Evolutionary conservation across 2,888 invertebrate species (phyloP).

Genomic region (Scaptomyza caliginosa): DNA sequence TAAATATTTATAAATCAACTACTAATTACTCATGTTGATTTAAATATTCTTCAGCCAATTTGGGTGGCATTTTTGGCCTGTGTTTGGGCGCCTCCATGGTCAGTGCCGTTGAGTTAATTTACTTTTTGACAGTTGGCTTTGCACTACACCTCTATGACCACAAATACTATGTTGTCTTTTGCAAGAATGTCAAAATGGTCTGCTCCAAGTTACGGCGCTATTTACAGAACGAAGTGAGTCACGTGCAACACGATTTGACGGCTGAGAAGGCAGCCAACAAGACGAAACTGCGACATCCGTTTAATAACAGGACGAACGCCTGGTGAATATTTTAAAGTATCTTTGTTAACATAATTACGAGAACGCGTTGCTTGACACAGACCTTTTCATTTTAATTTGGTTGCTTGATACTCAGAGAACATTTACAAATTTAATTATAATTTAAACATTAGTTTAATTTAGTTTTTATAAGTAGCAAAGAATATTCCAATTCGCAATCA

Average conservation of each 20-base stretch:
- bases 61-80: constrained; percentile 85
- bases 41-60: constrained; percentile 80
- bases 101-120: constrained; percentile 84
- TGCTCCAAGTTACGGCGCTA: constrained; percentile 41
- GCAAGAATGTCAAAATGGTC: constrained; percentile 21
- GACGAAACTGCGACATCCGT: constrained; percentile 53
- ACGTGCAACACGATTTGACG: constrained; percentile 13
- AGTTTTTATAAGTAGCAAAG: neutral
- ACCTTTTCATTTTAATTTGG: neutral
- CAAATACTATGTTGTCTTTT: constrained; percentile 53
- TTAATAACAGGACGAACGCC: constrained; percentile 39
- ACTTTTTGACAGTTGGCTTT: constrained; percentile 81
- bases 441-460: no score
- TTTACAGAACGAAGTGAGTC: constrained; percentile 41
- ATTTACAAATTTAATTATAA: no score
- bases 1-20: neutral
- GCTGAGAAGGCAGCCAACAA: constrained; percentile 3
- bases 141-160: constrained; percentile 75
- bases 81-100: constrained; percentile 85
- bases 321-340: constrained; percentile 46
- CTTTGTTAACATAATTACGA: neutral
- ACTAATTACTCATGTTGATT: no score
- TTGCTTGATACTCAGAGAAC: neutral
- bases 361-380: neutral
- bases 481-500: no score